A percentile compares a stretch with the other conserved stretches of the same genome.
These are phyloP conservation scores for Pterobdella sp. DNA, from an alignment of 2,888 invertebrate species.

Conservation along the genomic window DNA sequence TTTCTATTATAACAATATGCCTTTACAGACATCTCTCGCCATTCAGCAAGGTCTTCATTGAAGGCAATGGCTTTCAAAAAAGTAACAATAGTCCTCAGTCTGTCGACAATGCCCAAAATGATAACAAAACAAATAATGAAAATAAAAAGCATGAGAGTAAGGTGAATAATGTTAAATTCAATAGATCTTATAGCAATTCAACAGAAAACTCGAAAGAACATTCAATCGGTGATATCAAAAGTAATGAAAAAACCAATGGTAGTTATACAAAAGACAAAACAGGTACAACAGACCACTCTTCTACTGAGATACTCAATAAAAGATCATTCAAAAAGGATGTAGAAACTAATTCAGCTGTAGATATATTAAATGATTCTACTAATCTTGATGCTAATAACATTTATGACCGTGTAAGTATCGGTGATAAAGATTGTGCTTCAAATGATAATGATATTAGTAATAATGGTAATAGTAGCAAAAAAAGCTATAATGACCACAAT, in stretches of 20 bases:
- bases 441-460: background rate
- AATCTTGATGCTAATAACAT: background rate
- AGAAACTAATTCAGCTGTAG: too few relatives aligned
- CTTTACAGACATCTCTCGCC: constrained; percentile 31
- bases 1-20: background rate
- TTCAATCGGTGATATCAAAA: background rate
- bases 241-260: background rate
- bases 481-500: background rate
- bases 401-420: background rate
- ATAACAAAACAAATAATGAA: background rate
- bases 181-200: too few relatives aligned
- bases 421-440: background rate
- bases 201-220: background rate
- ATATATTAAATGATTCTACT: background rate
- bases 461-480: background rate
- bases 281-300: too few relatives aligned
- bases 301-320: too few relatives aligned
- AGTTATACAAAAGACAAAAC: background rate
- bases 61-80: constrained; percentile 8
- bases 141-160: background rate
- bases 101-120: background rate
- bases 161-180: too few relatives aligned
- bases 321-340: too few relatives aligned
- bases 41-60: constrained; percentile 32
- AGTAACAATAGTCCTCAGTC: background rate